phyloP scores from a whole-genome alignment of 2,888 invertebrate genomes.

The Adelognathus sp. region DNA sequence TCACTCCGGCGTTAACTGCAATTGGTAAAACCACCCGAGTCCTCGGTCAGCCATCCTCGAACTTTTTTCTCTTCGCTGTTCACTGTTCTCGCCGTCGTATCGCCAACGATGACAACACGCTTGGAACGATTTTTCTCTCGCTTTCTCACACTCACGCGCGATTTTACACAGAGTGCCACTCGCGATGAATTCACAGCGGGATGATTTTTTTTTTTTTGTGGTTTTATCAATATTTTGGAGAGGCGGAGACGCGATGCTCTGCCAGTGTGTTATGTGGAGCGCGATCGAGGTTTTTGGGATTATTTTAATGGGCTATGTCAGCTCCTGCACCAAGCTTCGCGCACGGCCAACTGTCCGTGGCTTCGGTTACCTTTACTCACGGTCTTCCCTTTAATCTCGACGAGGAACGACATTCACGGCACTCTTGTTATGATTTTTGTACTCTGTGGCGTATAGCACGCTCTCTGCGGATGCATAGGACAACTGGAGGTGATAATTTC shows the following conservation, averaged over 20 bases:
- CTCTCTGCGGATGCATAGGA: constrained; percentile 10
- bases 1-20: constrained; percentile 63
- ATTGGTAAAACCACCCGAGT: constrained; percentile 44
- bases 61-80: not conserved
- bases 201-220: not conserved
- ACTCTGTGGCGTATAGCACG: constrained; percentile 12
- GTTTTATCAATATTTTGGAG: not conserved
- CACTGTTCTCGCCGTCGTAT: constrained; percentile 1
- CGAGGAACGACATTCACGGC: constrained; percentile 31
- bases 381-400: constrained; percentile 61
- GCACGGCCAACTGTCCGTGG: constrained; percentile 64
- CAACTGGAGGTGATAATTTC: too few species aligned
- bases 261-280: not conserved
- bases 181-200: not conserved
- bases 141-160: not conserved
- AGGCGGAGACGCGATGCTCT: not conserved
- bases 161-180: not conserved
- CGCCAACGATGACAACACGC: constrained; percentile 5
- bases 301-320: constrained; percentile 44
- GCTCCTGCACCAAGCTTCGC: constrained; percentile 66
- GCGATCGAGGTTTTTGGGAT: not conserved
- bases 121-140: not conserved
- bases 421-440: too few species aligned
- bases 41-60: constrained; percentile 53
- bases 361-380: constrained; percentile 43